These are phyloP conservation scores for Oxyruncus cristatus DNA, from an alignment of 2,113 vertebrate species.

Conservation along the genomic window DNA sequence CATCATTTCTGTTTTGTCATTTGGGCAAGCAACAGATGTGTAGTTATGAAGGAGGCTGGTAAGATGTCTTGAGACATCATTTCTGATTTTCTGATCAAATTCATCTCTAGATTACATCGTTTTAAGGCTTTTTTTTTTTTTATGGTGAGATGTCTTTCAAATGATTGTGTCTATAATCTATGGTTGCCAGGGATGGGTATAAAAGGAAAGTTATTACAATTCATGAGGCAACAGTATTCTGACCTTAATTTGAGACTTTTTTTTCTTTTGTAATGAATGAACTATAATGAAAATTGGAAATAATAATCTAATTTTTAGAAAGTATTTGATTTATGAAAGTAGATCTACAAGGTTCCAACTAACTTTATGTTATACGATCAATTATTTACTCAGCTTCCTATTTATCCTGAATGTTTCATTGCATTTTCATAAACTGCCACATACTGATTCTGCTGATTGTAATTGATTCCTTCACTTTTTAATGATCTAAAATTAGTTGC, in stretches of 20 bases:
- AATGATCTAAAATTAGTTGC: background rate
- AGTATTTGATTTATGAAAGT: background rate
- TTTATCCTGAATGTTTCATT: background rate
- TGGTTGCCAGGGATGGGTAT: background rate
- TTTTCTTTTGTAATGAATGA: background rate
- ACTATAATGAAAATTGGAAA: background rate
- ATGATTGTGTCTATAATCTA: fast-evolving
- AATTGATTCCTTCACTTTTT: conserved; percentile 22
- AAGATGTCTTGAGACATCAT: background rate
- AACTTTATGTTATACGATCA: background rate
- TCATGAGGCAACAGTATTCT: background rate
- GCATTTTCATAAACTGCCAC: background rate
- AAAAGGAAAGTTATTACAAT: background rate
- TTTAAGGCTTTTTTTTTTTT: background rate
- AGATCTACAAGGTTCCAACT: background rate
- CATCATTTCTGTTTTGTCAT: background rate
- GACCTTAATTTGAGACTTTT: background rate
- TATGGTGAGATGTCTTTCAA: background rate
- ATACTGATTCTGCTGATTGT: background rate
- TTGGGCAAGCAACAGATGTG: background rate
- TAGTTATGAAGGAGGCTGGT: background rate
- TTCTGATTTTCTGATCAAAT: background rate
- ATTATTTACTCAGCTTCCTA: background rate
- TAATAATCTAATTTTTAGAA: background rate
- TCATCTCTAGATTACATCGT: background rate